phyloP scores from a whole-genome alignment of 2,797 vertebrate genomes.

The Syndactyla subalaris region DNA sequence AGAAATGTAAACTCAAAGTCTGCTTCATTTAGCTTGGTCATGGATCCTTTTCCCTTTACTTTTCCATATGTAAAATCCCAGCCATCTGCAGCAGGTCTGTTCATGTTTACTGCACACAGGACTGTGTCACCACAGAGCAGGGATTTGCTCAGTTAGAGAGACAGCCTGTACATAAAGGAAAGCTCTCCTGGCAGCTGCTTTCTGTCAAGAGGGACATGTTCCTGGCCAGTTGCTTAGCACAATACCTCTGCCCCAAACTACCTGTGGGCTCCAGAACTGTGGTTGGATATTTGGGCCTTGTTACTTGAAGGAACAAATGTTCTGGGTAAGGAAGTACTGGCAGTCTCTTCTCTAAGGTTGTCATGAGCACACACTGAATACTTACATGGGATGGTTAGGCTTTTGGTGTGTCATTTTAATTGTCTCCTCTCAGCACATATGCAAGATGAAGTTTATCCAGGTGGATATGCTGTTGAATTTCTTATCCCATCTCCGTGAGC shows the following conservation, averaged over 20 bases:
- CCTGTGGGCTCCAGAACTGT: background rate
- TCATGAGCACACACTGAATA: background rate
- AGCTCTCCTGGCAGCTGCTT: background rate
- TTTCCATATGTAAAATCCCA: background rate
- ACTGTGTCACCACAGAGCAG: background rate
- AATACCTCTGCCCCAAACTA: background rate
- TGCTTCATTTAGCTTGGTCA: background rate
- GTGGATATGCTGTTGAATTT: background rate
- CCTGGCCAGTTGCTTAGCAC: background rate
- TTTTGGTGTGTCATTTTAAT: background rate
- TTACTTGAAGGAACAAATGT: background rate
- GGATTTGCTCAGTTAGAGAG: background rate
- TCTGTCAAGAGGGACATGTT: background rate
- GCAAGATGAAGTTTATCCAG: background rate
- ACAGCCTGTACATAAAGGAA: background rate
- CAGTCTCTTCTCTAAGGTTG: background rate
- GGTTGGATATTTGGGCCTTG: background rate
- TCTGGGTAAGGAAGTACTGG: background rate
- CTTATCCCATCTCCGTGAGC: background rate
- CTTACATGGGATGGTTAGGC: background rate
- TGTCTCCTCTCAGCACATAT: background rate
- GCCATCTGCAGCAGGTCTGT: background rate
- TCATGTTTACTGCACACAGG: background rate
- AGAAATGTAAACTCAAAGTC: background rate
- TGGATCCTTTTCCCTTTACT: background rate